Base-by-base conservation (phyloP, 2,888 invertebrate genomes). In the Athripsodes cinereus region DNA sequence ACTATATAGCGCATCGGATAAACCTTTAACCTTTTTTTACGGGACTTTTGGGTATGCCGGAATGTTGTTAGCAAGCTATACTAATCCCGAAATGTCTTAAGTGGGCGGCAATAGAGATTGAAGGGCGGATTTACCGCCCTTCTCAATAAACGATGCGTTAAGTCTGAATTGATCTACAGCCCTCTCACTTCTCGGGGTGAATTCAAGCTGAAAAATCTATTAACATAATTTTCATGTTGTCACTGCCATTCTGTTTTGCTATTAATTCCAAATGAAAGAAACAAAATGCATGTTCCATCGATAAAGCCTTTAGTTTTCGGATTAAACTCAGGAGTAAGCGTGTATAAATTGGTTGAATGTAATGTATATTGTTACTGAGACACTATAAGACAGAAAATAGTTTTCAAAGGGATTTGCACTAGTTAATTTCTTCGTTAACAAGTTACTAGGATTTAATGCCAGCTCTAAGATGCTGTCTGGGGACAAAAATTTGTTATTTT, bases 41-140 rank as follows among this genome's bases (percentile, higher is more conserved):
- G 52, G 35, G 34, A 31, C 18, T 31, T 35, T 52, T 18, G 34
- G 20, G 22, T 44, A n/a, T 35, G 22, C 20, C 21, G 44, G 22
- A 47, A 22, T 54, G 34, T 22, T n/a, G n/a, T 50, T 26, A 50
- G 26, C 22, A n/a, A 50, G 50, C 50, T 50, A 13, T 13, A 50
- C n/a, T 50, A 50, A 50, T 50, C 52, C 40, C n/a, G 34, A 19
- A 31, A 35, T 35, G 53, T 22, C 21, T 53, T 47, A 47, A 47
- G 47, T 20, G 22, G 26, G 26, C 26, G 48, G 55, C n/a, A 20
- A 18, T 34, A 35, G 52, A 47, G 56, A 35, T 56, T 34, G 54
- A 34, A 31, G 22, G 58, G 51, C 21, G 60, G 60, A 57, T 60
- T 60, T 57, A 44, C 31, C 53, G 52, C 47, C 44, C 60, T 11